Conservation (phyloP, 2,888 invertebrate species). For the Trissoscelio sp. region DNA sequence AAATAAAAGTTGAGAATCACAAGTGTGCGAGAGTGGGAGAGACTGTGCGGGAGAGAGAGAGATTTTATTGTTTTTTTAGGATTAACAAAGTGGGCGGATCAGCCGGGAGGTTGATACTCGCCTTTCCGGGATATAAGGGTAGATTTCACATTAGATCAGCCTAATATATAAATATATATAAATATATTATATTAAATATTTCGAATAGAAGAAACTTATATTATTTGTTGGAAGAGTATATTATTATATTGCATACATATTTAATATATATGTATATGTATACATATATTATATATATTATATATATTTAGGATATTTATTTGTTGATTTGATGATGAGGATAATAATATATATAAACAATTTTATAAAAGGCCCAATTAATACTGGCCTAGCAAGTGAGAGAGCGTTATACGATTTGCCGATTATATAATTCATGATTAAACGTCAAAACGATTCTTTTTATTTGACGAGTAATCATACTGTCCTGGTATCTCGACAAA, state of each 20-base stretch:
- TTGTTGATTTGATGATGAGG: constrained; percentile 82
- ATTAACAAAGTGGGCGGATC: constrained; percentile 68
- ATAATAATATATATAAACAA: constrained; percentile 71
- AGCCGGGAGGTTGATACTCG: constrained; percentile 64
- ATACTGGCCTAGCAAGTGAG: constrained; percentile 59
- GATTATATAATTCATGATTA: constrained; percentile 37
- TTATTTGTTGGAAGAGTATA: constrained; percentile 83
- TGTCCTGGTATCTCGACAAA: constrained; percentile 7
- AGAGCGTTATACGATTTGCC: constrained; percentile 62
- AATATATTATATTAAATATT: constrained; percentile 73
- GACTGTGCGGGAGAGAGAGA: constrained; percentile 29
- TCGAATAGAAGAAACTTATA: constrained; percentile 74
- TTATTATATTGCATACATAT: constrained; percentile 78
- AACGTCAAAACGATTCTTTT: constrained; percentile 52
- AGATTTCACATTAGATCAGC: constrained; percentile 79
- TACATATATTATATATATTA: constrained; percentile 78
- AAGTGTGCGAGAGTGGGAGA: constrained; percentile 55
- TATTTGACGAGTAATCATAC: constrained; percentile 50
- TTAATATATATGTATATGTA: constrained; percentile 75
- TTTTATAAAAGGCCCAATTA: constrained; percentile 72
- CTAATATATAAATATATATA: constrained; percentile 75
- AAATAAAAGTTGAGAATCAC: constrained; percentile 30
- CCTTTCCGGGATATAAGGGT: constrained; percentile 82
- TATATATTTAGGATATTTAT: constrained; percentile 83
- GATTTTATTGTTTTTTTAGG: constrained; percentile 68